Conservation (phyloP, 2,888 invertebrate genomes). For the Anarsia innoxiella region DNA sequence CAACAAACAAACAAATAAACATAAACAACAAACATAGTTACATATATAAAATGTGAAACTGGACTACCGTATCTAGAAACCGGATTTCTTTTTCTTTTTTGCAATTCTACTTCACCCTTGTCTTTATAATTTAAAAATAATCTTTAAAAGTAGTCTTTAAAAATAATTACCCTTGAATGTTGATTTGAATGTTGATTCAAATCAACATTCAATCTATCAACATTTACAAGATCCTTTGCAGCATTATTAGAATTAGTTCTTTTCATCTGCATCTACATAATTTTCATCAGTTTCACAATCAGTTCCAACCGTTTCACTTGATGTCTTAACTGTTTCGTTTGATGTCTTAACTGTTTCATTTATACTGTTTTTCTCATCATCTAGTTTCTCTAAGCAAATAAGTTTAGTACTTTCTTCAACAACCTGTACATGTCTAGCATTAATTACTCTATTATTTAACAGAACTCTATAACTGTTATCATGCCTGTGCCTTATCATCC, state of each 20-base stretch:
- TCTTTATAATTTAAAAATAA: no score
- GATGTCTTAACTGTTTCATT: not conserved
- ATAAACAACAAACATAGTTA: no score
- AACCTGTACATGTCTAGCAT: conserved; percentile 23
- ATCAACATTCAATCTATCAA: not conserved
- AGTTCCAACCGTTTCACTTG: no score
- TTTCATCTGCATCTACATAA: conserved; percentile 9
- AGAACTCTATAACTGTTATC: conserved; percentile 27
- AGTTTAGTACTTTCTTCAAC: conserved; percentile 19
- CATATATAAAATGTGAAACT: conserved; percentile 19
- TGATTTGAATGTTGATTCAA: no score
- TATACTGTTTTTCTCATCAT: no score
- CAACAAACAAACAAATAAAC: no score
- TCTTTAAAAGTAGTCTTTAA: no score
- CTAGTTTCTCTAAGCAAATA: not conserved
- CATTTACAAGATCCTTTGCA: conserved; percentile 2
- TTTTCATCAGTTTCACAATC: conserved; percentile 9
- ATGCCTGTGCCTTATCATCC: conserved; percentile 23
- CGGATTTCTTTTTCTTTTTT: conserved; percentile 12
- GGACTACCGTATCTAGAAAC: conserved; percentile 2
- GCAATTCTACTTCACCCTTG: conserved; percentile 14
- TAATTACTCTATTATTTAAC: conserved; percentile 23
- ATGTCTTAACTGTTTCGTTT: not conserved
- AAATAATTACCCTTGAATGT: no score
- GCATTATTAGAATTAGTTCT: conserved; percentile 10